A percentile compares a stretch with the other conserved stretches of the same genome.
Conservation (phyloP, 1,140 invertebrate genomes). For the Polypedilum pembai region DNA sequence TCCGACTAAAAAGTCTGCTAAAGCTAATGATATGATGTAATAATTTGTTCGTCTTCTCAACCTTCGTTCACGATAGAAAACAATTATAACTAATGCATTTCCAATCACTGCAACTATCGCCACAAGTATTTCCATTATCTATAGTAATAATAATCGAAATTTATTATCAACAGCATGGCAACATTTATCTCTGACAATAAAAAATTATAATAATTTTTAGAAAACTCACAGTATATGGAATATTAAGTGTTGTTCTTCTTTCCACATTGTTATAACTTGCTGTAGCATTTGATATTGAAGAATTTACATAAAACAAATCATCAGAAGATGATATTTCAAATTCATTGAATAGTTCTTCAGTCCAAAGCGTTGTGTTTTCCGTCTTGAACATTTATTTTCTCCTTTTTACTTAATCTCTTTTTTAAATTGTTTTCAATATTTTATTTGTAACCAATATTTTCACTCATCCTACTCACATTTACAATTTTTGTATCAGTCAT, state of each 20-base stretch:
- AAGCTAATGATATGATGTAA: slow-evolving; percentile 81
- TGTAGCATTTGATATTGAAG: not conserved
- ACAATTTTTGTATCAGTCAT: too few species aligned
- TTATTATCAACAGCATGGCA: not conserved
- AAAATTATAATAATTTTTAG: too few species aligned
- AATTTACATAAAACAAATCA: not conserved
- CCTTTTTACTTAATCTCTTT: too few species aligned
- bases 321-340: not conserved
- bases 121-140: slow-evolving; percentile 65
- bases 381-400: slow-evolving; percentile 3
- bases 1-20: slow-evolving; percentile 75
- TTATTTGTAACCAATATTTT: too few species aligned
- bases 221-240: slow-evolving; percentile 38
- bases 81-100: slow-evolving; percentile 76
- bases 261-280: not conserved
- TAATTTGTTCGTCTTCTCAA: slow-evolving; percentile 78
- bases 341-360: too few species aligned
- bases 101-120: slow-evolving; percentile 72
- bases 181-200: not conserved
- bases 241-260: slow-evolving; percentile 34
- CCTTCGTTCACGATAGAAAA: slow-evolving; percentile 67
- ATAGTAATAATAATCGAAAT: not conserved
- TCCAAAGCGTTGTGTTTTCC: not conserved
- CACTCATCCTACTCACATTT: too few species aligned
- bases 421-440: too few species aligned